These are phyloP conservation scores for Cynopterus sphinx DNA, from an alignment of 2,797 vertebrate species.

Conservation along the genomic window DNA sequence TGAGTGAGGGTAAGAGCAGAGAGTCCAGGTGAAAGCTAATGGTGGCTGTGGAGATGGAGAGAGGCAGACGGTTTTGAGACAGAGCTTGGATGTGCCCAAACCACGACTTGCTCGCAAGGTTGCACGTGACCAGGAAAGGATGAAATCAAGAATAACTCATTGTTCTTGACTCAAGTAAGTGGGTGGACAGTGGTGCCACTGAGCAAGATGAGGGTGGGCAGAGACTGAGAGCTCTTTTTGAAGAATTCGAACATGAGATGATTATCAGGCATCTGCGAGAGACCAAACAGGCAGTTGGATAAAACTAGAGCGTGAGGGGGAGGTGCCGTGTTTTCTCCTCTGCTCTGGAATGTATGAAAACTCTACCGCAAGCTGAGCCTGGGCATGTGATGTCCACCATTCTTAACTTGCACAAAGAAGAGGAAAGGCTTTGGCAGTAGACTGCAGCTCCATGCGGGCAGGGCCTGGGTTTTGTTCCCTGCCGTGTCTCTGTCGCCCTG, in stretches of 20 bases:
- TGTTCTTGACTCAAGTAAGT: not conserved
- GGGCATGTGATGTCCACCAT: not conserved
- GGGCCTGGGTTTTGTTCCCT: not conserved
- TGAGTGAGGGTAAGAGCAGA: not conserved
- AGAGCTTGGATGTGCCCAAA: not conserved
- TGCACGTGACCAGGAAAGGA: not conserved
- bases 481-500: not conserved
- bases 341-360: not conserved
- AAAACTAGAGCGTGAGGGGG: not conserved
- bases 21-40: not conserved
- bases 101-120: not conserved
- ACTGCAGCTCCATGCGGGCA: not conserved
- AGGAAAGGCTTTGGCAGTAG: not conserved
- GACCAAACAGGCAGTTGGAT: not conserved
- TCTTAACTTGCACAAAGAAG: not conserved
- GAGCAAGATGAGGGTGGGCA: not conserved
- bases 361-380: not conserved
- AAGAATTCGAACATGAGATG: not conserved
- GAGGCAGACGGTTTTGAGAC: not conserved
- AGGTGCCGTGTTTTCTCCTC: not conserved
- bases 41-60: not conserved
- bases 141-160: not conserved
- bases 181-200: not conserved
- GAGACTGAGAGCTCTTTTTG: not conserved
- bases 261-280: not conserved